A percentile compares a stretch with the other conserved stretches of the same genome.
Evolutionary conservation across 2,888 invertebrate species (phyloP).

Genomic region (Cremastinae sp.): DNA sequence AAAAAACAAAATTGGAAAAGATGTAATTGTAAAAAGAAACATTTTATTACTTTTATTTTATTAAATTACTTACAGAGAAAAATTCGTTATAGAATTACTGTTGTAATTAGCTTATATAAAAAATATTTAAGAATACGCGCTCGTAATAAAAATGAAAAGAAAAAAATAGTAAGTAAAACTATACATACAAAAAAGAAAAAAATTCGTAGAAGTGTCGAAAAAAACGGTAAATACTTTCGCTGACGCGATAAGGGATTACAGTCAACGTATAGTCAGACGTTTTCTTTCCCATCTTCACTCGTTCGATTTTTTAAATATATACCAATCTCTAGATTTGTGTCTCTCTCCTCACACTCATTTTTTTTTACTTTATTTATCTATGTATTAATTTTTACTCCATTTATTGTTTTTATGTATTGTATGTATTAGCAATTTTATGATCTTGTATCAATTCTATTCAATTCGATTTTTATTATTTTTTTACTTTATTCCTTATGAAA

Average conservation of each 20-base stretch:
- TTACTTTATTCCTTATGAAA: no score
- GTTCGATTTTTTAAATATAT: neutral
- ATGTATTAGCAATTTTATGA: no score
- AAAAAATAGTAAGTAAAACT: neutral
- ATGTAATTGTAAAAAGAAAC: no score
- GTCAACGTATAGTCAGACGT: slow-evolving; percentile 53
- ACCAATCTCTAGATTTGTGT: slow-evolving; percentile 5
- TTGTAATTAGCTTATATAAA: neutral
- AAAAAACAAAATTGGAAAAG: no score
- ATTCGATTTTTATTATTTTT: no score
- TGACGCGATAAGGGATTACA: slow-evolving; percentile 46
- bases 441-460: no score
- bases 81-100: slow-evolving; percentile 4
- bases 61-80: no score
- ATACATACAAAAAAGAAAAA: slow-evolving; percentile 8
- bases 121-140: no score
- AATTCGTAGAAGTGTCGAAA: slow-evolving; percentile 24
- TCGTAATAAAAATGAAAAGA: neutral
- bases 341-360: neutral
- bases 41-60: no score
- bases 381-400: no score
- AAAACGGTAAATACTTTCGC: slow-evolving; percentile 34
- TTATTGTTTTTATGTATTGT: no score
- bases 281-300: slow-evolving; percentile 14
- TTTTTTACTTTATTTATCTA: no score